Evolutionary conservation across 2,113 vertebrate genomes (phyloP), one percentile per base, ranked within the genome.

Genomic region (Peucedramus taeniatus): DNA sequence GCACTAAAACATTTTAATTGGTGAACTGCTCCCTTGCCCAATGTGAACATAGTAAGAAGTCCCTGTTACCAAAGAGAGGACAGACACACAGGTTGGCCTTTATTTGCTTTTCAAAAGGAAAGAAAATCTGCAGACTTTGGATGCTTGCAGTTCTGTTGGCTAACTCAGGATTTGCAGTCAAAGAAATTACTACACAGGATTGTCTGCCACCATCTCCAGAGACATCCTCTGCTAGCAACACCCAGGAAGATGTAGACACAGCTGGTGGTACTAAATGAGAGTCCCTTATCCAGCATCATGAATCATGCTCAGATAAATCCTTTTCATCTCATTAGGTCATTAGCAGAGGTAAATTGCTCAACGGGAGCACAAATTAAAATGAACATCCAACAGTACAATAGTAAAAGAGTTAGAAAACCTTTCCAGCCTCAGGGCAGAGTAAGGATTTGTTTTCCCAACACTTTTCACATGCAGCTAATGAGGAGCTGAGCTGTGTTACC

Each of bases 1-100:
- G 5, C 13, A 44, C 39, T 42, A 60, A 65, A 83, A 59, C 6
- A 76, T 24, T 51, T 75, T 68, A 35, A 44, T 35, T 33, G 33
- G 13, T 47, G 53, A 87, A 44, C 5, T 47, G 23, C 53, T 64
- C 10, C 8, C 13, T 54, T 66, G 30, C 16, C 24, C 45, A 40
- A 7, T 0, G 0, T 3, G 1, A 86, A 19, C 24, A n/a, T 2
- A 79, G 17, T 11, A 51, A 51, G 31, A 75, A 79, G 23, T 11
- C 17, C 19, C 6, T 51, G 21, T 50, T 65, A 45, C 13, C 30
- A 59, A 64, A 87, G 56, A 37, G 8, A 17, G 5, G 21, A 28
- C 15, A 69, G 31, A 47, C 20, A 83, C 6, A 45, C 4, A 26
- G 45, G 10, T 23, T 72, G 27, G 2, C 8, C 78, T 69, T 60